Conservation (phyloP, 2,888 invertebrate genomes). For the Ectropis crepuscularia region DNA sequence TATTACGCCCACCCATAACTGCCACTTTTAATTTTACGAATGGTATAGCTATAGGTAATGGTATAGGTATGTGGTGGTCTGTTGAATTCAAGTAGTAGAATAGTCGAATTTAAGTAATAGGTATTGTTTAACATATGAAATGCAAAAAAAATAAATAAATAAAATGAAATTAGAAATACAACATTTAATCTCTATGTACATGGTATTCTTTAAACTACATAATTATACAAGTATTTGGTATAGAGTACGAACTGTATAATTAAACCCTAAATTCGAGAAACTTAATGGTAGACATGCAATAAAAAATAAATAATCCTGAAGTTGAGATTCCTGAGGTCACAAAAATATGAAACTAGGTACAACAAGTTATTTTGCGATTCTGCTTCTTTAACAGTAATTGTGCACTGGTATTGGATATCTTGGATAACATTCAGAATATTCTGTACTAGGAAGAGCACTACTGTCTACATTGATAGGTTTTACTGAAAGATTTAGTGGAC, state of each 20-base stretch:
- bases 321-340: background rate
- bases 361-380: background rate
- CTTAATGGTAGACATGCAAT: background rate
- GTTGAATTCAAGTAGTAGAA: no score
- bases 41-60: no score
- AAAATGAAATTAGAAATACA: no score
- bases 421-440: background rate
- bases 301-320: background rate
- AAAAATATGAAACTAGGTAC: background rate
- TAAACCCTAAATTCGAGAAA: conserved; percentile 3
- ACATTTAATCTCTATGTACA: no score
- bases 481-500: conserved; percentile 1
- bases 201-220: no score
- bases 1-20: no score
- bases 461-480: background rate
- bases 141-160: no score
- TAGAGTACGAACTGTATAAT: background rate
- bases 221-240: no score
- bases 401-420: background rate
- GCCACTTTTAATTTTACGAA: no score
- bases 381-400: background rate
- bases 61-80: no score
- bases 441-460: background rate
- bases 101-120: no score
- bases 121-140: no score